A percentile compares a stretch with the other conserved stretches of the same genome.
These are phyloP conservation scores for Branchellion lobata DNA, from an alignment of 2,888 invertebrate genomes.

Conservation along the genomic window DNA sequence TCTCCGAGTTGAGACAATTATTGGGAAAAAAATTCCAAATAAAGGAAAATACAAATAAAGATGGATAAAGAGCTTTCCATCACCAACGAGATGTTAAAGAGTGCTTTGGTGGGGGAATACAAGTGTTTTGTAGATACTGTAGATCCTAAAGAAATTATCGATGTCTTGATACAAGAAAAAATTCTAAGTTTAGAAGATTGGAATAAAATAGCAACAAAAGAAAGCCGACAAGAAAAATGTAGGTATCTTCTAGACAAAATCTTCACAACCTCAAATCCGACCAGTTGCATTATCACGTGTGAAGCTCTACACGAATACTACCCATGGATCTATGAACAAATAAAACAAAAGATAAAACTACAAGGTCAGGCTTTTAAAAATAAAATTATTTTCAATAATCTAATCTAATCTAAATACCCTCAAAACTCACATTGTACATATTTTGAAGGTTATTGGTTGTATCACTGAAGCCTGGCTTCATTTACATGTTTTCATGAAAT, in stretches of 20 bases:
- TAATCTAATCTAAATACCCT: too few species aligned
- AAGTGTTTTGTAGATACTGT: slow-evolving; percentile 42
- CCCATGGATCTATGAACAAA: slow-evolving; percentile 30
- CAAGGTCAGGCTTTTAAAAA: background rate
- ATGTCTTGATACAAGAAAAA: slow-evolving; percentile 44
- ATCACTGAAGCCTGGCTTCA: background rate
- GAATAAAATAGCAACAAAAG: slow-evolving; percentile 9
- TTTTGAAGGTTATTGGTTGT: too few species aligned
- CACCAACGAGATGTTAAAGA: slow-evolving; percentile 32
- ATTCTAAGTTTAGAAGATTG: slow-evolving; percentile 41
- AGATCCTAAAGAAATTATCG: slow-evolving; percentile 37
- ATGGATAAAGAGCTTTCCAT: background rate
- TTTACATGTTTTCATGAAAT: background rate
- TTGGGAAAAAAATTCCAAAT: too few species aligned
- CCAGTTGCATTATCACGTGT: slow-evolving; percentile 15
- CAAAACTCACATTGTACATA: background rate
- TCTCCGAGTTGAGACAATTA: too few species aligned
- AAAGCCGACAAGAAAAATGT: slow-evolving; percentile 41
- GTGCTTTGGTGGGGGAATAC: slow-evolving; percentile 24
- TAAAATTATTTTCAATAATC: background rate
- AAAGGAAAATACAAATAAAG: background rate
- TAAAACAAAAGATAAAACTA: background rate
- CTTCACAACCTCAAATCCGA: slow-evolving; percentile 31
- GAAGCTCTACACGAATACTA: slow-evolving; percentile 38
- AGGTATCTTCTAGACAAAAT: slow-evolving; percentile 41